phyloP scores from a whole-genome alignment of 2,888 invertebrate species.

The Girardia tigrina region DNA sequence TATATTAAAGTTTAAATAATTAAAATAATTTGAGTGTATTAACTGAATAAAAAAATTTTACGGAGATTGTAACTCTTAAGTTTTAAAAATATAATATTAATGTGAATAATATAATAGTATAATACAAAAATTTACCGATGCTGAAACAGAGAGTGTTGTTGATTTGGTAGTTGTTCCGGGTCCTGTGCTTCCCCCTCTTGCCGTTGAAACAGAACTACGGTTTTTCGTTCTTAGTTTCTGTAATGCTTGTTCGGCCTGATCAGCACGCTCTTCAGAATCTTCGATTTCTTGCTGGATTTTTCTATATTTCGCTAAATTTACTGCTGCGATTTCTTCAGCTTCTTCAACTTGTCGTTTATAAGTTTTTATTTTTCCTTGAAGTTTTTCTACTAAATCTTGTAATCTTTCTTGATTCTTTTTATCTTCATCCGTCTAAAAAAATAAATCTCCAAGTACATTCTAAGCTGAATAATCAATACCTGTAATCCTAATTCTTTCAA shows the following conservation, averaged over 20 bases:
- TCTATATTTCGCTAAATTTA: conserved; percentile 53
- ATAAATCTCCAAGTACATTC: conserved; percentile 21
- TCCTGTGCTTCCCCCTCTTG: conserved; percentile 33
- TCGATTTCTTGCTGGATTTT: conserved; percentile 53
- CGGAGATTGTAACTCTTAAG: too few relatives aligned
- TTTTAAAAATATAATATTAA: too few relatives aligned
- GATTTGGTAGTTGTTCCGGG: conserved; percentile 31
- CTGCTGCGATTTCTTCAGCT: conserved; percentile 57
- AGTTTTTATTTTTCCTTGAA: conserved; percentile 86
- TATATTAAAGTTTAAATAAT: too few relatives aligned
- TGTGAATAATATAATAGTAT: too few relatives aligned
- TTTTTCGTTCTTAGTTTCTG: conserved; percentile 51
- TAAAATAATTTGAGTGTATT: too few relatives aligned
- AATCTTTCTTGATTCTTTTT: conserved; percentile 52
- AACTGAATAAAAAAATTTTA: too few relatives aligned
- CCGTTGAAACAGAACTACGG: conserved; percentile 33
- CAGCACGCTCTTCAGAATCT: conserved; percentile 53
- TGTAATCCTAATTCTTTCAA: conserved; percentile 36
- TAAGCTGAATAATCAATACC: background rate
- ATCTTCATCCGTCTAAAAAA: conserved; percentile 65
- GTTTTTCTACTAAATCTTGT: conserved; percentile 38
- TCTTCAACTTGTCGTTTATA: conserved; percentile 99
- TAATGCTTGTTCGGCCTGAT: conserved; percentile 51
- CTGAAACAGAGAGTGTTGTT: background rate
- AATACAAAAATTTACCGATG: background rate